Conservation (phyloP, 2,113 vertebrate species). For the Psettodes erumei region DNA sequence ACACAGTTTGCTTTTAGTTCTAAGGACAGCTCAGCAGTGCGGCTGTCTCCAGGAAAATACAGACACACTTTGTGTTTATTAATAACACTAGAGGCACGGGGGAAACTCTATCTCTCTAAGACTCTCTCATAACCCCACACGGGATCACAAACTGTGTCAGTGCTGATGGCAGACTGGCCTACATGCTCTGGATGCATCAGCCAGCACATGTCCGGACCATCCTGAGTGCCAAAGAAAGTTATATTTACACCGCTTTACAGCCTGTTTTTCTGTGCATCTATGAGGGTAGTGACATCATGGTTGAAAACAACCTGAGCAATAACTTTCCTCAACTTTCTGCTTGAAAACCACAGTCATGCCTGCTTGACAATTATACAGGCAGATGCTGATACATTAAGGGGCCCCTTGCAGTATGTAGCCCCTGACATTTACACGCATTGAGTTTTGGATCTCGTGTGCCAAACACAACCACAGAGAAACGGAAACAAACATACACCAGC, state of each 20-base stretch:
- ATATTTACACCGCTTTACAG: conserved; percentile 55
- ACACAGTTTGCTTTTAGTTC: conserved; percentile 8
- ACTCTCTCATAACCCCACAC: conserved; percentile 43
- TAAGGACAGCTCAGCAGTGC: conserved; percentile 33
- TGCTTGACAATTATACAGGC: background rate
- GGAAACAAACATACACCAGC: background rate
- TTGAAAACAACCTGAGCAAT: conserved; percentile 9
- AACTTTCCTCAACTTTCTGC: background rate
- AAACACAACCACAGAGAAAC: too few relatives aligned
- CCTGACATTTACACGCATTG: too few relatives aligned
- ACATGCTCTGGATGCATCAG: conserved; percentile 54
- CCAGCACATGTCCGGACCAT: conserved; percentile 33
- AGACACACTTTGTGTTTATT: conserved; percentile 75
- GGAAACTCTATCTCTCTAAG: conserved; percentile 74
- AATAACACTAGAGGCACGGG: conserved; percentile 71
- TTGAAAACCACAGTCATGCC: background rate
- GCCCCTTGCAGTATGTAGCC: too few relatives aligned
- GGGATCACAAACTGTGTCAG: conserved; percentile 57
- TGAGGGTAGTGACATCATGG: conserved; percentile 7
- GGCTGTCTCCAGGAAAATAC: conserved; percentile 70
- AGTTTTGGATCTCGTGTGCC: too few relatives aligned
- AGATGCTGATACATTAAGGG: conserved; percentile 10
- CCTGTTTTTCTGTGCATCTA: conserved; percentile 30
- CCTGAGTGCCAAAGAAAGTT: conserved; percentile 24
- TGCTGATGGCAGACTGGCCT: conserved; percentile 26